Evolutionary conservation across 2,888 invertebrate genomes (phyloP), one percentile per base, ranked within the genome.

Genomic region (Habrosyne pyritoides): DNA sequence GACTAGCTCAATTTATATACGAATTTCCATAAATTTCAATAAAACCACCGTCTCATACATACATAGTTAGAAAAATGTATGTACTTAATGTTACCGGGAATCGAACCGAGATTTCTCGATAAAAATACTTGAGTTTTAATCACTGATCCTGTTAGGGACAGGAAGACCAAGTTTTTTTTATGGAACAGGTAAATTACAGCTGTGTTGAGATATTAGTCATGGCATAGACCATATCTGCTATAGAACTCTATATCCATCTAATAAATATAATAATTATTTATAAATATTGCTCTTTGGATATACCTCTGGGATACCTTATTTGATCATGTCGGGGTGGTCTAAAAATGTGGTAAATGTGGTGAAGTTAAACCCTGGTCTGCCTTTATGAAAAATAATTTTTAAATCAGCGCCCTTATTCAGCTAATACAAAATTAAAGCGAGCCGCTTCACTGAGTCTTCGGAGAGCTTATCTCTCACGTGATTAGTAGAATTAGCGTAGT

Each of bases 1-100:
- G 73, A 74, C 77, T 72, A 72, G 78, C 75, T 74, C 71, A 70
- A 73, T 74, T 77, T 80, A 81, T 77, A 75, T 72, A 67, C 66
- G 66, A 79, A 87, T 89, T 88, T 82, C 78, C 88, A 87, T 89
- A 88, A 77, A 87, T 87, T 88, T 87, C 76, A 89, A 89, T 87
- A 84, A 77, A 77, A 75, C 71, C 58, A 70, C 70, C 64, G 55
- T 62, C 65, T 65, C 69, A 69, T 69, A 64, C 71, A 65, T 66
- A 54, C 61, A 55, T 67, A 72, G 68, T 67, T 53, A 79, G 84
- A 88, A 87, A 87, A 88, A 86, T 84, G 80, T 76, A 67, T 73
- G 10, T 68, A 67, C 55, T 61, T 63, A 64, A 73, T 69, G 60
- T 66, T 78, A 78, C 77, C 71, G 67, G 72, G 81, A 83, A 81